Conservation (phyloP, 2,888 invertebrate genomes). For the Andrena chrysosceles region DNA sequence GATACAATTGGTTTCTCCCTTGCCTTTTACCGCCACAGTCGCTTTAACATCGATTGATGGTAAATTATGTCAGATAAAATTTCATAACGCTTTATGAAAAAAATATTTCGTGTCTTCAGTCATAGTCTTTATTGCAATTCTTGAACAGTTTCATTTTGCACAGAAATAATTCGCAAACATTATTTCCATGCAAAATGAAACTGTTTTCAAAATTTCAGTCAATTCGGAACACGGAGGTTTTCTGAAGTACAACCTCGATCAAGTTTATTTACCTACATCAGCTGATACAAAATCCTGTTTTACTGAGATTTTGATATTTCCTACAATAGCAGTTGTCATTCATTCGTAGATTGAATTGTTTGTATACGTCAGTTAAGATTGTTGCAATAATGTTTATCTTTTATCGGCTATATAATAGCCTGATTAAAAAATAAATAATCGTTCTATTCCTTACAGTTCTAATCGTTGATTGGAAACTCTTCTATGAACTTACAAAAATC, state of each 20-base stretch:
- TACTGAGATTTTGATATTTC: too few relatives aligned
- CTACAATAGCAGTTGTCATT: too few relatives aligned
- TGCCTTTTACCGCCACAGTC: constrained; percentile 28
- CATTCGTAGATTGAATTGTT: too few relatives aligned
- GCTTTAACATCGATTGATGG: background rate
- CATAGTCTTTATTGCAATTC: too few relatives aligned
- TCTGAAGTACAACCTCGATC: too few relatives aligned
- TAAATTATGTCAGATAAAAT: background rate
- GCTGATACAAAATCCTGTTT: too few relatives aligned
- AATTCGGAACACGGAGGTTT: too few relatives aligned
- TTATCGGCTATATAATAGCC: background rate
- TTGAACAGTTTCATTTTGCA: too few relatives aligned
- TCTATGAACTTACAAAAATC: background rate
- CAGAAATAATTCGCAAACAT: too few relatives aligned
- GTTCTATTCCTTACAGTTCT: background rate
- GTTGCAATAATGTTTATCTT: background rate
- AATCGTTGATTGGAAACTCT: background rate
- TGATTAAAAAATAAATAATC: background rate
- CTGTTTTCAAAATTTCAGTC: too few relatives aligned
- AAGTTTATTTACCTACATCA: too few relatives aligned
- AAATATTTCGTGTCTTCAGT: background rate
- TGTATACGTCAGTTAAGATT: background rate
- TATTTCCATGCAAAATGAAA: too few relatives aligned
- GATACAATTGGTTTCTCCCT: constrained; percentile 38
- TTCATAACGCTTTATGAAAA: background rate